phyloP scores from a whole-genome alignment of 2,888 invertebrate genomes.

The Drosophila fungiperda region DNA sequence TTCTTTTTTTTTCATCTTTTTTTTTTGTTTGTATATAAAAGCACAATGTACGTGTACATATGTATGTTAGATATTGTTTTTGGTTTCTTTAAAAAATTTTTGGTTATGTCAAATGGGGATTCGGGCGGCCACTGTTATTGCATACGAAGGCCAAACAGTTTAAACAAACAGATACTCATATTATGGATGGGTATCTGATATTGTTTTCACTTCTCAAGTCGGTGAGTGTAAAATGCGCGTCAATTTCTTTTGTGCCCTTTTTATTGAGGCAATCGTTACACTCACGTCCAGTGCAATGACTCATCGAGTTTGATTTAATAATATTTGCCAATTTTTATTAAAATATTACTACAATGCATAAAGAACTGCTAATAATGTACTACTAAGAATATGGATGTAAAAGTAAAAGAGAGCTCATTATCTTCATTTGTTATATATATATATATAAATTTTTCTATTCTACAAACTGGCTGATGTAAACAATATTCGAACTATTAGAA shows the following conservation, averaged over 20 bases:
- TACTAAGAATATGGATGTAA: slow-evolving; percentile 6
- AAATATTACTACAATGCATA: slow-evolving; percentile 23
- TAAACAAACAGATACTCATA: slow-evolving; percentile 52
- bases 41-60: slow-evolving; percentile 46
- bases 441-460: background rate
- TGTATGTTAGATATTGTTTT: slow-evolving; percentile 1
- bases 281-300: slow-evolving; percentile 9
- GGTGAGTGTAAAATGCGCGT: slow-evolving; percentile 40
- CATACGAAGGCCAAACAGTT: slow-evolving; percentile 65
- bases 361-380: slow-evolving; percentile 13
- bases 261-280: slow-evolving; percentile 19
- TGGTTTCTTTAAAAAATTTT: slow-evolving; percentile 17
- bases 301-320: slow-evolving; percentile 5
- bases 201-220: slow-evolving; percentile 58
- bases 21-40: slow-evolving; percentile 24
- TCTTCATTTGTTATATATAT: slow-evolving; percentile 1
- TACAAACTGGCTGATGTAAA: slow-evolving; percentile 12
- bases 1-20: background rate
- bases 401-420: slow-evolving; percentile 10
- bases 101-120: slow-evolving; percentile 24
- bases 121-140: slow-evolving; percentile 41
- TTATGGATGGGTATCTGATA: slow-evolving; percentile 34
- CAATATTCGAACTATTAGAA: slow-evolving; percentile 11
- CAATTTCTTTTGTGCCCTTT: slow-evolving; percentile 2
- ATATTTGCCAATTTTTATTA: slow-evolving; percentile 8